Conservation (phyloP, 2,113 vertebrate species). For the Pterocles gutturalis region DNA sequence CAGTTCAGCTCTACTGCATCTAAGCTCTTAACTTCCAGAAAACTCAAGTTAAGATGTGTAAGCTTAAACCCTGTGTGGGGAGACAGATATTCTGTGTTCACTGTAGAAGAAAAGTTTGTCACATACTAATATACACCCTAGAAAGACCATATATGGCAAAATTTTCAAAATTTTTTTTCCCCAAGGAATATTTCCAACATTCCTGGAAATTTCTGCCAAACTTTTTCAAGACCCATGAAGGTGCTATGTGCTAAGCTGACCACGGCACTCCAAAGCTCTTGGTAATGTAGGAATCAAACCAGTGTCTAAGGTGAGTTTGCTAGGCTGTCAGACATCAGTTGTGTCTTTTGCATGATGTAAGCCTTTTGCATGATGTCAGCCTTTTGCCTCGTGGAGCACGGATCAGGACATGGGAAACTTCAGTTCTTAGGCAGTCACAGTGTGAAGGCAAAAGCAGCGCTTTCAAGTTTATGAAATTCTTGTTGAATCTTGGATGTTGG, state of each 20-base stretch:
- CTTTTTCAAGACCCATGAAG: neutral
- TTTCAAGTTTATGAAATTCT: neutral
- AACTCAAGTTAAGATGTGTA: neutral
- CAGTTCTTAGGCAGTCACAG: neutral
- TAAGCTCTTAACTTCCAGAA: neutral
- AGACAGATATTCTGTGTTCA: neutral
- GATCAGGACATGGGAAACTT: neutral
- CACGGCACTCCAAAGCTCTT: neutral
- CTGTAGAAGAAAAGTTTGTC: neutral
- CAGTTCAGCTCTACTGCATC: neutral
- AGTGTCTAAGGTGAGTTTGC: neutral
- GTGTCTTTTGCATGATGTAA: neutral
- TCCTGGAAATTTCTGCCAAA: neutral
- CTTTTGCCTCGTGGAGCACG: neutral
- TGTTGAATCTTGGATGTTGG: neutral
- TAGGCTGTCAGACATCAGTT: neutral
- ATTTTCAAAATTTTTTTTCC: neutral
- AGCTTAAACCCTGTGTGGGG: fast-evolving
- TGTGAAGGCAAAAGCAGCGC: neutral
- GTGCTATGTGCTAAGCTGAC: neutral
- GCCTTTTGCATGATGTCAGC: neutral
- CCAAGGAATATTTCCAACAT: neutral
- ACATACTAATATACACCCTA: fast-evolving
- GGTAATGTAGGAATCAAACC: neutral
- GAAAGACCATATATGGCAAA: neutral